Percentiles rank a stretch among this genome's conserved stretches.
Evolutionary conservation across 2,113 vertebrate genomes (phyloP).

Genomic region (Dolichallabes microphthalmus): DNA sequence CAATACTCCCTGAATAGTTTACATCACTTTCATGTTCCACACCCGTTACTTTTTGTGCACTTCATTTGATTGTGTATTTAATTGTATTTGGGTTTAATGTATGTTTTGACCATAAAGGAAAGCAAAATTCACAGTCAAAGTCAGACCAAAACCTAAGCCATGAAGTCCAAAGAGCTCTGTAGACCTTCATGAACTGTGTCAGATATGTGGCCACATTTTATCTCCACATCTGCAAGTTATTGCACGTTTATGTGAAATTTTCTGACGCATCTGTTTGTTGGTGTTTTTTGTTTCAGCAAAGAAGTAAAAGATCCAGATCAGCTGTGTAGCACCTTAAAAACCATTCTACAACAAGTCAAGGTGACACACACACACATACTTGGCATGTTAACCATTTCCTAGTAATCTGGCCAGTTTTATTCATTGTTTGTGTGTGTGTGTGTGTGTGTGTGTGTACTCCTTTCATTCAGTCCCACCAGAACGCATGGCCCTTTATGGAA

Average conservation of each 20-base stretch:
- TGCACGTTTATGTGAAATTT: not conserved
- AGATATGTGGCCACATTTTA: too few relatives aligned
- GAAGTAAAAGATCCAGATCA: conserved; percentile 96
- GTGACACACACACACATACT: conserved; percentile 64
- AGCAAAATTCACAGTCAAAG: too few relatives aligned
- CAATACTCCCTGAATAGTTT: too few relatives aligned
- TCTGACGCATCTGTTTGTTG: not conserved
- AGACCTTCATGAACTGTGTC: too few relatives aligned
- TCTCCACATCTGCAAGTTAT: too few relatives aligned
- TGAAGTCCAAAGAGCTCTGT: too few relatives aligned
- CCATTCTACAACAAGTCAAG: conserved; percentile 95
- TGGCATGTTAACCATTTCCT: not conserved
- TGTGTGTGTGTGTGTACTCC: conserved; percentile 39
- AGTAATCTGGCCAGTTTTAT: not conserved
- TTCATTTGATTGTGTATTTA: too few relatives aligned
- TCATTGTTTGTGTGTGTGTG: not conserved
- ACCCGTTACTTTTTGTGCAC: too few relatives aligned
- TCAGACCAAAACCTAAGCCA: too few relatives aligned
- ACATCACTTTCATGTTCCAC: too few relatives aligned
- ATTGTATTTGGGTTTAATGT: too few relatives aligned
- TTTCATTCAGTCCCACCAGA: conserved; percentile 90
- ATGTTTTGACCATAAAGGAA: too few relatives aligned
- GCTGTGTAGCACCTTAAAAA: conserved; percentile 90
- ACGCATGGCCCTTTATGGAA: conserved; percentile 99
- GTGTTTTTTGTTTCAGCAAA: conserved; percentile 74